Evolutionary conservation across 1,140 invertebrate genomes (phyloP).

Genomic region (Macrostomum lignano): DNA sequence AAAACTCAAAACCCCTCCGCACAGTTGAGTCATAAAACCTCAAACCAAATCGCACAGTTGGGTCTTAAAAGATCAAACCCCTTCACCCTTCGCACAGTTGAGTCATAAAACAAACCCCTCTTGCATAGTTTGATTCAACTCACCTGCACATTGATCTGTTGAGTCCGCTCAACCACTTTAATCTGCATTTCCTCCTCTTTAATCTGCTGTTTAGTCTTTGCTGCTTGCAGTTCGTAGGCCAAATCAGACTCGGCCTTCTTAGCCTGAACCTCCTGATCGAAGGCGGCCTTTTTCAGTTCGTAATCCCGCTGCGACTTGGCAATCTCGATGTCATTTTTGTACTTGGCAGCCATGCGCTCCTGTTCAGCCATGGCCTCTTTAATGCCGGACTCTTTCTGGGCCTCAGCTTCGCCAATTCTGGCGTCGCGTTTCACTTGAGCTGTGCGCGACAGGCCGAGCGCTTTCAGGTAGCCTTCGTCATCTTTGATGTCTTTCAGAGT

Average conservation of each 20-base stretch:
- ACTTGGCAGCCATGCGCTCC: constrained; percentile 51
- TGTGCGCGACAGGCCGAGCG: constrained; percentile 71
- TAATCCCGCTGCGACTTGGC: constrained; percentile 80
- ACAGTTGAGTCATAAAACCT: no score
- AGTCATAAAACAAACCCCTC: no score
- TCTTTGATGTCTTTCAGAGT: constrained; percentile 86
- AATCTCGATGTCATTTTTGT: constrained; percentile 70
- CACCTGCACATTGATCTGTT: constrained; percentile 54
- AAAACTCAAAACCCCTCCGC: no score
- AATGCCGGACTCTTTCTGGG: constrained; percentile 28
- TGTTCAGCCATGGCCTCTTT: constrained; percentile 68
- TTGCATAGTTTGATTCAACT: no score
- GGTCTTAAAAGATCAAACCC: no score
- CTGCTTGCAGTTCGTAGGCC: constrained; percentile 69
- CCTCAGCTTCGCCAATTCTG: constrained; percentile 76
- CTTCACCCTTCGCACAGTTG: no score
- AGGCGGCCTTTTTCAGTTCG: constrained; percentile 77
- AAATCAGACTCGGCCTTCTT: constrained; percentile 80
- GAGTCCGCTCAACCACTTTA: constrained; percentile 59
- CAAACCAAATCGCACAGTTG: no score
- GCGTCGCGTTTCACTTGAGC: constrained; percentile 85
- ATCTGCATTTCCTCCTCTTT: constrained; percentile 91
- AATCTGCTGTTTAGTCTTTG: constrained; percentile 74
- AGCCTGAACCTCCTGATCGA: constrained; percentile 79
- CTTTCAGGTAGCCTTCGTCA: constrained; percentile 79